Percentiles rank a stretch among this genome's conserved stretches.
These are phyloP conservation scores for Myopa tessellatipennis DNA, from an alignment of 2,888 invertebrate species.

Conservation along the genomic window DNA sequence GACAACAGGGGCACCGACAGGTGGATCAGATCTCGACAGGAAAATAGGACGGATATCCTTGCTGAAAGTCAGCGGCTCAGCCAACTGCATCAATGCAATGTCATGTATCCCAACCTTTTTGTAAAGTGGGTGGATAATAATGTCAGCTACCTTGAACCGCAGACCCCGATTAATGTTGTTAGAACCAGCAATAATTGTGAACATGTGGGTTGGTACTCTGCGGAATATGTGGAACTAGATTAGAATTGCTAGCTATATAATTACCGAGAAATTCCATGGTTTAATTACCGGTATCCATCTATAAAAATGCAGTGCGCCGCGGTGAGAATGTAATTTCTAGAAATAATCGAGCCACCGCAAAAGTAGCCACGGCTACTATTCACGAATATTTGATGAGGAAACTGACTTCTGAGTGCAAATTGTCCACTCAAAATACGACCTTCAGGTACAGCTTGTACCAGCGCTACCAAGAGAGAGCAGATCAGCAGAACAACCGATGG, in stretches of 20 bases:
- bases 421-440: constrained; percentile 60
- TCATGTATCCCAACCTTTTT: constrained; percentile 56
- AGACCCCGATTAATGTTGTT: constrained; percentile 58
- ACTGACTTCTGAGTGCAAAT: constrained; percentile 58
- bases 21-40: constrained; percentile 52
- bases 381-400: constrained; percentile 64
- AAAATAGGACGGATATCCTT: constrained; percentile 53
- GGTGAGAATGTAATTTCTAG: constrained; percentile 52
- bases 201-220: constrained; percentile 3
- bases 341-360: constrained; percentile 57
- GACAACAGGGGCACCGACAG: constrained; percentile 50
- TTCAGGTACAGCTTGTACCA: constrained; percentile 46
- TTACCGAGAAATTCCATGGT: too few relatives aligned
- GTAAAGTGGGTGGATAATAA: constrained; percentile 56
- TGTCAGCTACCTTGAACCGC: constrained; percentile 49
- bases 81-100: constrained; percentile 55
- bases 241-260: too few relatives aligned
- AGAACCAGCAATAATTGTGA: constrained; percentile 44
- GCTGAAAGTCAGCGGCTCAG: constrained; percentile 52
- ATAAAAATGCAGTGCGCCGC: constrained; percentile 61
- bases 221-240: too few relatives aligned
- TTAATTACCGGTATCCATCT: too few relatives aligned
- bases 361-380: constrained; percentile 49
- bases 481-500: background rate
- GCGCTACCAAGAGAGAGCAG: constrained; percentile 14